A percentile compares a stretch with the other conserved stretches of the same genome.
Evolutionary conservation across 2,113 vertebrate species (phyloP).

Genomic region (Cynopterus brachyotis): DNA sequence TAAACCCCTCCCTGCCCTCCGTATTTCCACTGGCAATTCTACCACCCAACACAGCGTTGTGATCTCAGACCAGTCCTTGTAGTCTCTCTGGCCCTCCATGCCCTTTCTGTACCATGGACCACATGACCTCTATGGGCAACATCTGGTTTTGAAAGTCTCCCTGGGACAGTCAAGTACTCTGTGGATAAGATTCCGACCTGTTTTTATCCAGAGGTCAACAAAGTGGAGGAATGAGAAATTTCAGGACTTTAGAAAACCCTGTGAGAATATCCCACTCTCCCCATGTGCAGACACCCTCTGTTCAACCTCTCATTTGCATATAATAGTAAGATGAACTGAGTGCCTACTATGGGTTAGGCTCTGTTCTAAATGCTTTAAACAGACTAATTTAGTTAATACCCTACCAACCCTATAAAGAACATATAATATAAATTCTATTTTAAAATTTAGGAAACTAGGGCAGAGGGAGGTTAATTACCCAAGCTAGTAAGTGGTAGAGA

Average conservation of each 20-base stretch:
- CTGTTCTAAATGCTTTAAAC: neutral
- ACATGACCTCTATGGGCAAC: neutral
- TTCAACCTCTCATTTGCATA: neutral
- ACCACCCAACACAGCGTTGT: neutral
- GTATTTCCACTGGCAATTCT: neutral
- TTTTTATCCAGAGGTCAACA: neutral
- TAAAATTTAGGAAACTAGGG: neutral
- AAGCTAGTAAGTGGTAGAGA: neutral
- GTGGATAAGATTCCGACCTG: neutral
- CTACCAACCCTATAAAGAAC: neutral
- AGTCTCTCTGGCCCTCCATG: neutral
- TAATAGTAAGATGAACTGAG: neutral
- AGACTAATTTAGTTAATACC: neutral
- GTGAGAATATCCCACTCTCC: neutral
- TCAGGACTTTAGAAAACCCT: neutral
- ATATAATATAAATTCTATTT: neutral
- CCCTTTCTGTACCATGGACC: neutral
- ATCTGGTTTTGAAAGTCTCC: neutral
- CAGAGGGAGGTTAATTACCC: neutral
- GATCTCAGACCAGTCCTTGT: neutral
- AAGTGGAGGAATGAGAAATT: neutral
- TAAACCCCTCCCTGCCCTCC: neutral
- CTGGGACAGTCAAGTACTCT: neutral
- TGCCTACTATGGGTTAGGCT: neutral
- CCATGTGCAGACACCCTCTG: rapidly evolving